Evolutionary conservation across 1,140 invertebrate genomes (phyloP), one percentile per base, ranked within the genome.

Genomic region (Zophobas morio): DNA sequence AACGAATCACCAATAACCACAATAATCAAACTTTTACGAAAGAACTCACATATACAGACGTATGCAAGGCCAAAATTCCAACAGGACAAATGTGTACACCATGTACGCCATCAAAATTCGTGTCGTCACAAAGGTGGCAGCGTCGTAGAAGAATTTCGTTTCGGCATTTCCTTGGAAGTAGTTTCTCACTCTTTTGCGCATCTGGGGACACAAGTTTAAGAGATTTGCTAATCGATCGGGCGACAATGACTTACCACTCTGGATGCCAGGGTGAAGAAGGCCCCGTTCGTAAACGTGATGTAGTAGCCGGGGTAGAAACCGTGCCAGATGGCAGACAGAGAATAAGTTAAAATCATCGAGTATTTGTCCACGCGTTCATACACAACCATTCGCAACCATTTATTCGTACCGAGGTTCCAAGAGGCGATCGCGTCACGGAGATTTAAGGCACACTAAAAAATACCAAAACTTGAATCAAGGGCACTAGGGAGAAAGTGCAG

Each of bases 301-400:
- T 99, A 99, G 88, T 99, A 99, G 6, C 98, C 97, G 2, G 97
- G 96, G 88, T 98, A 97, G 86, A 98, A 98, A 73, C 96, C 98
- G 88, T 99, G 98, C 98, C 98, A 99, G 34, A 99, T 84, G 20
- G 97, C 97, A 35, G 96, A 98, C 56, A 98, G 88, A 1, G 92
- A 87, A 87, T 97, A 99, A 1, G 97, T 98, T 56, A 92, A 89
- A 6, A 92, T 79, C 42, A 92, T 93, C 79, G 91, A 88, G 81
- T 90, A 89, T 60, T 87, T 87, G 42, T 88, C 87, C 36, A 91
- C 90, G 81, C 97, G 90, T 82, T 96, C 95, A 87, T 98, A 99
- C 76, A 96, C 94, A 5, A 96, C 89, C 79, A 92, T 89, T 71
- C 96, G 90, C 40, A 99, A 88, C 97, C 97, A 99, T 80, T 89